Percentiles rank a stretch among this genome's conserved stretches.
Conservation (phyloP, 1,140 invertebrate genomes). For the Bombus huntii region DNA sequence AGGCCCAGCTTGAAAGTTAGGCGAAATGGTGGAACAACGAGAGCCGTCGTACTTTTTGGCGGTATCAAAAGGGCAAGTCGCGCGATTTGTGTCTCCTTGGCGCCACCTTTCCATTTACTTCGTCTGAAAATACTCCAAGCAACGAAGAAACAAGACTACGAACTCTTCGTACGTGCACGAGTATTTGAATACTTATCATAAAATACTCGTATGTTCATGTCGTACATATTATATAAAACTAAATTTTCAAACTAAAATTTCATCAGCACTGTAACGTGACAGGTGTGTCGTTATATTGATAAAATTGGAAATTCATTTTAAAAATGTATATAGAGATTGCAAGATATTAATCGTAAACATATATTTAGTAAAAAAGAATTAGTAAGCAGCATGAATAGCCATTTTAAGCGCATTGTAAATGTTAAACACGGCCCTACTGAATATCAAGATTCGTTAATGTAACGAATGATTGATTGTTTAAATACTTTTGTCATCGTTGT, state of each 20-base stretch:
- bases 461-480: too few species aligned
- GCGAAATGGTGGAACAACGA: constrained; percentile 47
- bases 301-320: too few species aligned
- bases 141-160: not conserved
- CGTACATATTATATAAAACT: not conserved
- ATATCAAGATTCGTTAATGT: too few species aligned
- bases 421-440: too few species aligned
- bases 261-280: too few species aligned
- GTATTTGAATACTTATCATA: not conserved
- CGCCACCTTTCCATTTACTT: not conserved
- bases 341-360: too few species aligned
- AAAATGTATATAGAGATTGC: too few species aligned
- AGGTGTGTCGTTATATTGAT: too few species aligned
- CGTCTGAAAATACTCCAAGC: not conserved
- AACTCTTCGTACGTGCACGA: not conserved
- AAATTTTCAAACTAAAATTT: too few species aligned
- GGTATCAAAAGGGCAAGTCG: constrained; percentile 29
- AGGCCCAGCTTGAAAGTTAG: constrained; percentile 59
- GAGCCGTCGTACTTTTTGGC: constrained; percentile 40
- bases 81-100: constrained; percentile 8
- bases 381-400: too few species aligned
- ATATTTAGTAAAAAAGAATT: too few species aligned
- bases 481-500: not conserved
- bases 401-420: too few species aligned
- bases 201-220: not conserved